A percentile compares a stretch with the other conserved stretches of the same genome.
Evolutionary conservation across 2,888 invertebrate species (phyloP).

Genomic region (Tipula vernalis): DNA sequence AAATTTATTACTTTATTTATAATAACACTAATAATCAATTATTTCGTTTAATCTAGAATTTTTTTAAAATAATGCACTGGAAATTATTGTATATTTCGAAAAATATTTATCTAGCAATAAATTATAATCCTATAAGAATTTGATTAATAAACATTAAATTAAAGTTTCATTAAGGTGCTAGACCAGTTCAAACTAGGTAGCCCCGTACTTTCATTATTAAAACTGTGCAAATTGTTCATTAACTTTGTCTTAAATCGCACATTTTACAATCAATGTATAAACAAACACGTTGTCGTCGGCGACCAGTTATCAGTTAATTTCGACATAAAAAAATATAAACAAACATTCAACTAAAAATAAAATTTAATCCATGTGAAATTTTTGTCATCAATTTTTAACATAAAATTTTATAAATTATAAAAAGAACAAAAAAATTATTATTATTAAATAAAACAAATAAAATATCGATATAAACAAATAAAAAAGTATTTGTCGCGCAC

Average conservation of each 20-base stretch:
- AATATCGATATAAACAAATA: background rate
- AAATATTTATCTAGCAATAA: too few species aligned
- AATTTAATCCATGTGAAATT: background rate
- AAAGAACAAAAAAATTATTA: background rate
- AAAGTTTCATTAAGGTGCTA: too few species aligned
- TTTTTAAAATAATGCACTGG: too few species aligned
- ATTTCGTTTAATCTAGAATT: too few species aligned
- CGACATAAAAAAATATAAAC: background rate
- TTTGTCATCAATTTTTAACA: background rate
- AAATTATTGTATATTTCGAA: too few species aligned
- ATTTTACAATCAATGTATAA: background rate
- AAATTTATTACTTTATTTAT: too few species aligned
- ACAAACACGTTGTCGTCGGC: background rate
- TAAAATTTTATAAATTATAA: background rate
- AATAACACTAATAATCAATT: too few species aligned
- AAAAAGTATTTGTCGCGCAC: background rate
- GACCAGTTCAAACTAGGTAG: too few species aligned
- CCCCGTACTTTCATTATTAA: background rate
- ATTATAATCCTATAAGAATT: too few species aligned
- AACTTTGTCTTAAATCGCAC: background rate
- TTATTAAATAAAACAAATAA: slow-evolving; percentile 4
- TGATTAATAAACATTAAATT: too few species aligned
- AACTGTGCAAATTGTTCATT: background rate
- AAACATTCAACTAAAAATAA: background rate
- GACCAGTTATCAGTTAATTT: background rate